These are phyloP conservation scores for Xenops minutus DNA, from an alignment of 2,797 vertebrate species.

Conservation along the genomic window DNA sequence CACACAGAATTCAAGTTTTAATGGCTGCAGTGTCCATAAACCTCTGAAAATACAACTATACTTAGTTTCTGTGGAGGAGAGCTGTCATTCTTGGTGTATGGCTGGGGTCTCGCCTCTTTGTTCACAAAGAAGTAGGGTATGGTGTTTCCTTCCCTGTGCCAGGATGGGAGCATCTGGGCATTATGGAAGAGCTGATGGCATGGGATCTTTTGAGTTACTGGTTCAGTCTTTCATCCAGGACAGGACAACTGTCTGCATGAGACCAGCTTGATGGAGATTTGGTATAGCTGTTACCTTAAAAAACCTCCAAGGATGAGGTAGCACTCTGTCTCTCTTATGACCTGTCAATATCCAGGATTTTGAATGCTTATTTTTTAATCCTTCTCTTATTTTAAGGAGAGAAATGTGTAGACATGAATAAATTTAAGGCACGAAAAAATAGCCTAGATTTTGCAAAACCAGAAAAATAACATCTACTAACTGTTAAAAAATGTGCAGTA, in stretches of 20 bases:
- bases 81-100: neutral
- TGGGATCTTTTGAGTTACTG: neutral
- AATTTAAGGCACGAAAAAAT: neutral
- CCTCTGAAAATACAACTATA: neutral
- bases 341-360: accelerated
- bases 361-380: neutral
- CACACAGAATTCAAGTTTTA: neutral
- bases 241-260: neutral
- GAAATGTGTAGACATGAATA: neutral
- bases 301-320: neutral
- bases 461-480: neutral
- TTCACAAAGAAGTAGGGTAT: neutral
- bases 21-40: accelerated
- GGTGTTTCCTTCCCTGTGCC: neutral
- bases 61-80: neutral
- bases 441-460: neutral
- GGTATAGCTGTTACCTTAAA: neutral
- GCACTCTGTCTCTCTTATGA: neutral
- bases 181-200: neutral
- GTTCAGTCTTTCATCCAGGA: neutral
- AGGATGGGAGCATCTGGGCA: neutral
- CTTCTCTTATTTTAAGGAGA: neutral
- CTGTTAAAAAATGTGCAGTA: neutral
- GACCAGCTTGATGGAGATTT: neutral
- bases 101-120: neutral